phyloP scores from a whole-genome alignment of 2,797 vertebrate species.

The Mus caroli region DNA sequence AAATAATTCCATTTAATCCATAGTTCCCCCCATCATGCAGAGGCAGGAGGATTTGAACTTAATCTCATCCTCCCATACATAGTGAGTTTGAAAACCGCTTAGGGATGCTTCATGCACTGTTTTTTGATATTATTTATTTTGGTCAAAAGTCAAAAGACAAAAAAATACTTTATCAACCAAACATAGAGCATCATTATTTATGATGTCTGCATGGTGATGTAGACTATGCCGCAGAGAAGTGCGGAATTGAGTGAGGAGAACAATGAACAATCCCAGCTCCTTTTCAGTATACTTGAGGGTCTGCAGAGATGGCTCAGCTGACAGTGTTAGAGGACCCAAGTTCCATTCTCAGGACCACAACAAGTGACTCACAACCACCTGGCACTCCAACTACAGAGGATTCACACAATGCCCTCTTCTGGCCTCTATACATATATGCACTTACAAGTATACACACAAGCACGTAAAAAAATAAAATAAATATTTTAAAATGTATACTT shows the following conservation, averaged over 20 bases:
- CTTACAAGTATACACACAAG: neutral
- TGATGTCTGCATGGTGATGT: slow-evolving; percentile 61
- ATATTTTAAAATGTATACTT: slow-evolving; percentile 28
- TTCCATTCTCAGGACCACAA: neutral
- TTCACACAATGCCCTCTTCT: neutral
- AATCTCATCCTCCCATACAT: neutral
- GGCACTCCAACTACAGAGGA: neutral
- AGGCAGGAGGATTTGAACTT: neutral
- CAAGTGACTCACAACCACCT: neutral
- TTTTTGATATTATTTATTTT: neutral
- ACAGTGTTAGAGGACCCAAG: neutral
- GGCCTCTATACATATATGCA: neutral
- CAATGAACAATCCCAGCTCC: slow-evolving; percentile 78
- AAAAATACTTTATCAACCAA: neutral
- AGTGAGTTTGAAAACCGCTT: neutral
- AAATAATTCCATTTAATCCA: slow-evolving; percentile 71
- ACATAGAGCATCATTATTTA: slow-evolving; percentile 62
- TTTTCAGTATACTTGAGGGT: slow-evolving; percentile 81
- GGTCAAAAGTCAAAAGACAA: neutral
- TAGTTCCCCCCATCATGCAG: neutral
- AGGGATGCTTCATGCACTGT: too few species aligned
- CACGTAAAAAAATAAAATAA: neutral
- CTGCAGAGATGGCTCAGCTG: neutral
- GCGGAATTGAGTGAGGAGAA: slow-evolving; percentile 72
- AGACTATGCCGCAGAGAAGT: slow-evolving; percentile 53